Conservation (phyloP, 2,797 vertebrate species). For the Notoglanidium macrostoma region DNA sequence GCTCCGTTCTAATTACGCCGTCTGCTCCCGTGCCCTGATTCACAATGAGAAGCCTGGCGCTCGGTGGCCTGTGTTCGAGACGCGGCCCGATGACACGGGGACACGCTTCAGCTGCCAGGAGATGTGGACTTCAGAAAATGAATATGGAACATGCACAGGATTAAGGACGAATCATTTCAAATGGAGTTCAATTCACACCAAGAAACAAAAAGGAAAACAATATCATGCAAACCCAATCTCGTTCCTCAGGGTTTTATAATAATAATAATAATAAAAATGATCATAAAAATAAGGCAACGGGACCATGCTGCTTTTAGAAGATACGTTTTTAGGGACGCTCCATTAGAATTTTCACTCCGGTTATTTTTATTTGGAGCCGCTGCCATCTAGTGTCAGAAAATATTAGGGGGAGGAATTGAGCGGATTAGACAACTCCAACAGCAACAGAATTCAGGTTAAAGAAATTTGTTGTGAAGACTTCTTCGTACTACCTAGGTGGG, state of each 20-base stretch:
- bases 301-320: background rate
- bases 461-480: background rate
- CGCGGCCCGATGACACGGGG: background rate
- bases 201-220: background rate
- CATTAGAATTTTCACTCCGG: background rate
- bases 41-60: conserved; percentile 40
- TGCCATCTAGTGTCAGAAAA: conserved; percentile 51
- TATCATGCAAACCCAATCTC: background rate
- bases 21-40: conserved; percentile 40
- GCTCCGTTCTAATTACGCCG: conserved; percentile 44
- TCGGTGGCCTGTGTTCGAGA: conserved; percentile 9
- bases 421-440: background rate
- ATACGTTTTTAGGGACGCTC: background rate
- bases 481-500: background rate
- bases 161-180: background rate
- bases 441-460: background rate
- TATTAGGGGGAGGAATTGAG: background rate
- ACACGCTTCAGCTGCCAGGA: conserved; percentile 21
- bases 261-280: too few species aligned
- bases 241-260: background rate
- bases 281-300: background rate
- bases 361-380: conserved; percentile 43
- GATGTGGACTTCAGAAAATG: conserved; percentile 16
- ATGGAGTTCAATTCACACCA: background rate
- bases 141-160: conserved; percentile 5